Base-by-base conservation (phyloP, 2,888 invertebrate genomes). In the Pristionchus fissidentatus region DNA sequence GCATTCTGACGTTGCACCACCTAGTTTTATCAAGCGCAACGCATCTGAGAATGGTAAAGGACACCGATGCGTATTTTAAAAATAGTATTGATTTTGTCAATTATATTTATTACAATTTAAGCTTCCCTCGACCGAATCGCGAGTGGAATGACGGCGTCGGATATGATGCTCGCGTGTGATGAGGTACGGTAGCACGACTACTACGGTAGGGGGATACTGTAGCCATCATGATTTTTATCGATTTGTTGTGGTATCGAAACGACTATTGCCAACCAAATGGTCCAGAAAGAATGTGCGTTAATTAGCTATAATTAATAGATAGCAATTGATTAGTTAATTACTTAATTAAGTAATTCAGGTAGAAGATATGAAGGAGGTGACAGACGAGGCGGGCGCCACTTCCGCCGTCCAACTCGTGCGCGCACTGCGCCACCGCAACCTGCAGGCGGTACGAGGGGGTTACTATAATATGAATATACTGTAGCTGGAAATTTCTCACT, bases 391-490 rank as follows among this genome's bases (percentile, higher is more conserved):
- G 22, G 94, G 97, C 87, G 96, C 96, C 85, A 97, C 97, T 93
- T 97, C 97, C 0, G 97, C 97, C 0, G 96, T 97, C 10, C 97
- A 97, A 92, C 96, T 97, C 94, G 96, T 97, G 93, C 95, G 97
- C 90, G 97, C 97, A 0, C 94, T 97, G 26, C 95, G 97, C 22
- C 96, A 97, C 90, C 95, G 97, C 88, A 97, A 97, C 93, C 94
- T 97, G 88, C 96, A 96, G n/a, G 97, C 97, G 0, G 97, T 97
- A 93, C 83, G 85, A n/a, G n/a, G n/a, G n/a, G n/a, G n/a, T n/a
- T n/a, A n/a, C 78, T 80, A 15, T 49, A 15, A n/a, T n/a, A n/a
- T n/a, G n/a, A n/a, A n/a, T n/a, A n/a, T n/a, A n/a, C n/a, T n/a
- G n/a, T n/a, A n/a, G n/a, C n/a, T n/a, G n/a, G n/a, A n/a, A n/a